phyloP scores from a whole-genome alignment of 1,140 invertebrate species.

The Hetaerina americana region DNA sequence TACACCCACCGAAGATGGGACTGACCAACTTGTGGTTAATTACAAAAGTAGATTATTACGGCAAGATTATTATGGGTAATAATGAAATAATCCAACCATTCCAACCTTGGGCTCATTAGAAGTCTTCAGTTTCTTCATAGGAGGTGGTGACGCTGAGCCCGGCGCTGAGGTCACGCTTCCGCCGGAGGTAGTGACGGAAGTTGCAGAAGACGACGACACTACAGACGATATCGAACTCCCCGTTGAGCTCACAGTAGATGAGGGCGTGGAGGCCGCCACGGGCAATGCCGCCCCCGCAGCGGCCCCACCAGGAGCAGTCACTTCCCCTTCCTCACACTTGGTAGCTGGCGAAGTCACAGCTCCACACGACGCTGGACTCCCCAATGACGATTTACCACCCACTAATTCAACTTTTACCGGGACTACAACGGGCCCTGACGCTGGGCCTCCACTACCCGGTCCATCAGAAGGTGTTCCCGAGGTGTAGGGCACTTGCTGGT shows the following conservation, averaged over 20 bases:
- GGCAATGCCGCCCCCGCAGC: constrained; percentile 36
- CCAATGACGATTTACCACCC: constrained; percentile 24
- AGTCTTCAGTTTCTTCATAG: constrained; percentile 50
- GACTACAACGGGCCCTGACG: constrained; percentile 31
- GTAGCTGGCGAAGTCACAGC: constrained; percentile 22
- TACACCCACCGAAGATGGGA: too few relatives aligned
- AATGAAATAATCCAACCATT: too few relatives aligned
- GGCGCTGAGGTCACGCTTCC: constrained; percentile 13
- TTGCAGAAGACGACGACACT: neutral
- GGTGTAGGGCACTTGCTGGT: constrained; percentile 22
- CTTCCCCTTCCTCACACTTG: constrained; percentile 33
- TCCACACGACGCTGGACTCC: constrained; percentile 27
- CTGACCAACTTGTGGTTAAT: too few relatives aligned
- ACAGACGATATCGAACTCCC: neutral
- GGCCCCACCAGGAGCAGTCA: constrained; percentile 33
- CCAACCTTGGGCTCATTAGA: neutral
- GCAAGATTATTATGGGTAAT: too few relatives aligned
- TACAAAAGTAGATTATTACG: too few relatives aligned
- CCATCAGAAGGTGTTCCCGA: constrained; percentile 22
- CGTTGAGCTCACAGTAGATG: constrained; percentile 25
- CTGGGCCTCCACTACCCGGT: constrained; percentile 24
- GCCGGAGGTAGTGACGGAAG: constrained; percentile 10
- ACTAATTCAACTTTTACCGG: constrained; percentile 28
- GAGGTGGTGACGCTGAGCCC: constrained; percentile 37
- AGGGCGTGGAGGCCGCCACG: constrained; percentile 30